phyloP scores from a whole-genome alignment of 2,113 vertebrate species.

The Perca fluviatilis region DNA sequence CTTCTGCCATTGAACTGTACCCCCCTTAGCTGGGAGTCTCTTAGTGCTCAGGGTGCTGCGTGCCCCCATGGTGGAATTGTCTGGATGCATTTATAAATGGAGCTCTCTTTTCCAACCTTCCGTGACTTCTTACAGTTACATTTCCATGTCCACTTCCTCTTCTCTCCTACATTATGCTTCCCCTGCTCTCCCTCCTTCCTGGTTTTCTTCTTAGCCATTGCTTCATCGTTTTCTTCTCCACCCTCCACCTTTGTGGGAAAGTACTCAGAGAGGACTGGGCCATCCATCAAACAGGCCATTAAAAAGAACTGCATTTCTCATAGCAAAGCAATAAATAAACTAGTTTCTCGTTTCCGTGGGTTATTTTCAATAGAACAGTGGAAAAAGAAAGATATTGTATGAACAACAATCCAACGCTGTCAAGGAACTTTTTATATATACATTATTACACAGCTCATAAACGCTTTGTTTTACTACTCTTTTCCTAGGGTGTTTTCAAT shows the following conservation, averaged over 20 bases:
- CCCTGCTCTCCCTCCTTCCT: background rate
- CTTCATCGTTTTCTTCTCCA: slow-evolving; percentile 15
- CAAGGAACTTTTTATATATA: slow-evolving; percentile 46
- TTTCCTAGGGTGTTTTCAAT: slow-evolving; percentile 42
- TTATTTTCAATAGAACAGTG: slow-evolving; percentile 37
- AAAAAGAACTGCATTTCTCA: slow-evolving; percentile 47
- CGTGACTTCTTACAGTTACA: slow-evolving; percentile 13
- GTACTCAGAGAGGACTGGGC: slow-evolving; percentile 1
- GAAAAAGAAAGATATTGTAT: slow-evolving; percentile 38
- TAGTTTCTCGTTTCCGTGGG: slow-evolving; percentile 16
- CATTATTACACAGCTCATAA: slow-evolving; percentile 47
- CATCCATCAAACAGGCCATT: slow-evolving; percentile 53
- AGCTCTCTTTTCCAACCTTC: slow-evolving; percentile 28
- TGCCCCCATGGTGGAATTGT: slow-evolving; percentile 20
- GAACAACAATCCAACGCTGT: slow-evolving; percentile 33
- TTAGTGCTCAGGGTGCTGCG: slow-evolving; percentile 11
- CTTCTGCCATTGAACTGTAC: slow-evolving; percentile 27
- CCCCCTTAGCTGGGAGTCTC: slow-evolving; percentile 2
- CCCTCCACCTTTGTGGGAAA: slow-evolving; percentile 30
- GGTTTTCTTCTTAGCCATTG: slow-evolving; percentile 16
- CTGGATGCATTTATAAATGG: slow-evolving; percentile 42
- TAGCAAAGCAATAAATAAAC: slow-evolving; percentile 44
- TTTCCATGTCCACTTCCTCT: slow-evolving; percentile 22
- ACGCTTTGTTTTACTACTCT: slow-evolving; percentile 52
- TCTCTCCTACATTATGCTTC: slow-evolving; percentile 1